Evolutionary conservation across 2,888 invertebrate species (phyloP), one percentile per base, ranked within the genome.

Genomic region (Agriopis leucophaearia): DNA sequence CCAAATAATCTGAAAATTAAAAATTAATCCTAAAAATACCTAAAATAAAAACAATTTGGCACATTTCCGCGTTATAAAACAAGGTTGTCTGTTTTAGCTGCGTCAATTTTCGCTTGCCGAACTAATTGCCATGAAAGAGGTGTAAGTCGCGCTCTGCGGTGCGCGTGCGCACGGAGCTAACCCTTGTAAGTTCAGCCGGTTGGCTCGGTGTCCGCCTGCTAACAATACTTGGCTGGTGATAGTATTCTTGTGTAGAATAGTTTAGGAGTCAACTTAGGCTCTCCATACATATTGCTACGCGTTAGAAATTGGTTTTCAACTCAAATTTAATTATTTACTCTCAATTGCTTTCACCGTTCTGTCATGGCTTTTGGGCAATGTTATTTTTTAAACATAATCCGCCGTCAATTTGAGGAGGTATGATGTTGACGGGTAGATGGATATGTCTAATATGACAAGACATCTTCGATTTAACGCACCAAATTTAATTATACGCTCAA

Each of bases 71-170:
- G 73, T 84, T 81, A 84, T 58, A 51, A 60, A 71, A 80, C 72
- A 78, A 78, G 79, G 81, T 90, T 91, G 74, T 92, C 88, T 93
- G 88, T 94, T 94, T 90, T 94, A 94, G 94, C 91, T 83, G 82
- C 89, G 89, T 82, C 93, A 93, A 90, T 92, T 84, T 88, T 86
- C 92, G 84, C 91, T 94, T 85, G 92, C 90, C 81, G 94, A 94
- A 84, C 88, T 93, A 86, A 82, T 94, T 83, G 85, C 85, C 81
- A 86, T 81, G 89, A 89, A 89, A 88, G 90, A 92, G 86, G 89
- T 81, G 81, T 94, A 92, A 83, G 81, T 64, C 57, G 66, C 69
- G 54, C 59, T 64, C 56, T n/a, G 55, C 16, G 44, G 57, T 69
- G 62, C 55, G 64, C 55, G 54, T 61, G 64, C 55, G 52, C 65